Conservation (phyloP, 1,140 invertebrate species). For the Euwallacea similis region DNA sequence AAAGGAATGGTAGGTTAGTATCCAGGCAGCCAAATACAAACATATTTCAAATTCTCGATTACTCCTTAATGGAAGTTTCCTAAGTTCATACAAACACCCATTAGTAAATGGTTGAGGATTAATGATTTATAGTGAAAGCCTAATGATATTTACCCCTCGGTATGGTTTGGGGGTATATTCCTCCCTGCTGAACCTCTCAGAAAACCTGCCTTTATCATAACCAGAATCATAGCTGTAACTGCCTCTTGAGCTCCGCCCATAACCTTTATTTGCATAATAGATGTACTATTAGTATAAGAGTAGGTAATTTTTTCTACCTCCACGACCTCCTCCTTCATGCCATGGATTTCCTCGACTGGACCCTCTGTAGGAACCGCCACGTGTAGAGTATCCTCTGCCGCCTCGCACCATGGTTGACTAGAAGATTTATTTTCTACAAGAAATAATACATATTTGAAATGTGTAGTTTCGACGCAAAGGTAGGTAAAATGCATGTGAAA, state of each 20-base stretch:
- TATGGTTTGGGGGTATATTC: constrained; percentile 3
- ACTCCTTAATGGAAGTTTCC: too few species aligned
- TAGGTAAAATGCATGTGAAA: too few species aligned
- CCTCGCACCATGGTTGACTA: constrained; percentile 17
- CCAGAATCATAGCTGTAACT: background rate
- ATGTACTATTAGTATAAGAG: background rate
- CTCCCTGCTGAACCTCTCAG: constrained; percentile 8
- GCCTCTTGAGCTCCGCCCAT: background rate
- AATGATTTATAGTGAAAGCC: too few species aligned
- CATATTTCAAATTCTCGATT: too few species aligned
- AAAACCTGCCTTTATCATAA: constrained; percentile 5
- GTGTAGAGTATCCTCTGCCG: constrained; percentile 12
- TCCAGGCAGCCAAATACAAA: too few species aligned
- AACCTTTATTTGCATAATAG: background rate
- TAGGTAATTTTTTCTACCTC: background rate
- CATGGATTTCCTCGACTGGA: constrained; percentile 18
- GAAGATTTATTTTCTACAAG: too few species aligned
- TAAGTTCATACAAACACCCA: too few species aligned
- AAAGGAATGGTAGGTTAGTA: too few species aligned
- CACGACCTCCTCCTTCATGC: constrained; percentile 3
- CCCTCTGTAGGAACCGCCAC: constrained; percentile 22
- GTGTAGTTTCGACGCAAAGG: too few species aligned
- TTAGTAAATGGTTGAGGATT: too few species aligned
- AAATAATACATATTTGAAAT: too few species aligned
- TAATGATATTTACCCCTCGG: background rate